Conservation (phyloP, 2,888 invertebrate genomes). For the Tiphia femorata region DNA sequence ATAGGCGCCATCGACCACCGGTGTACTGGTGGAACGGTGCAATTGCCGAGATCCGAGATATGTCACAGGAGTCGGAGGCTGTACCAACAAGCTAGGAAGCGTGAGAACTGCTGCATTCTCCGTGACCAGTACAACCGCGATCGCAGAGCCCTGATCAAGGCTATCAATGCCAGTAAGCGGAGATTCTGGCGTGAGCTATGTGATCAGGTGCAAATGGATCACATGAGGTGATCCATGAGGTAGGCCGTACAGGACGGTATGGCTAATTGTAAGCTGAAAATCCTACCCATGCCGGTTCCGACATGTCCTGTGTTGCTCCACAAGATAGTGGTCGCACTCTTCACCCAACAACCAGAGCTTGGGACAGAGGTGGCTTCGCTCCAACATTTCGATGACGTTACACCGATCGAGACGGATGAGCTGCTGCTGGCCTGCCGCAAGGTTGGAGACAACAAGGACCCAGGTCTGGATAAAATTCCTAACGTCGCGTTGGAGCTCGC, state of each 20-base stretch:
- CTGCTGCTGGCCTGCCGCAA: slow-evolving; percentile 19
- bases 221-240: slow-evolving; percentile 48
- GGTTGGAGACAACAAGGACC: slow-evolving; percentile 31
- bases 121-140: no score
- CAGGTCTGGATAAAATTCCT: slow-evolving; percentile 35
- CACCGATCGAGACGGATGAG: slow-evolving; percentile 21
- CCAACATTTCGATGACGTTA: slow-evolving; percentile 6
- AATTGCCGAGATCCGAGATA: no score
- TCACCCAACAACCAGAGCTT: slow-evolving; percentile 20
- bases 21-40: no score
- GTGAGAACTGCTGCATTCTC: no score
- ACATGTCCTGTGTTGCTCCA: slow-evolving; percentile 23
- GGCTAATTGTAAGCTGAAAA: slow-evolving; percentile 19
- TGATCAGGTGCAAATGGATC: no score
- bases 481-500: slow-evolving; percentile 18
- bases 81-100: no score
- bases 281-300: slow-evolving; percentile 9
- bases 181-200: no score
- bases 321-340: slow-evolving; percentile 28
- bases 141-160: no score
- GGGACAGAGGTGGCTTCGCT: neutral
- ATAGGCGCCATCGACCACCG: no score
- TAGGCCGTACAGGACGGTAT: slow-evolving; percentile 37
- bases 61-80: no score
- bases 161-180: no score